Evolutionary conservation across 2,113 vertebrate genomes (phyloP).

Genomic region (Meles meles): DNA sequence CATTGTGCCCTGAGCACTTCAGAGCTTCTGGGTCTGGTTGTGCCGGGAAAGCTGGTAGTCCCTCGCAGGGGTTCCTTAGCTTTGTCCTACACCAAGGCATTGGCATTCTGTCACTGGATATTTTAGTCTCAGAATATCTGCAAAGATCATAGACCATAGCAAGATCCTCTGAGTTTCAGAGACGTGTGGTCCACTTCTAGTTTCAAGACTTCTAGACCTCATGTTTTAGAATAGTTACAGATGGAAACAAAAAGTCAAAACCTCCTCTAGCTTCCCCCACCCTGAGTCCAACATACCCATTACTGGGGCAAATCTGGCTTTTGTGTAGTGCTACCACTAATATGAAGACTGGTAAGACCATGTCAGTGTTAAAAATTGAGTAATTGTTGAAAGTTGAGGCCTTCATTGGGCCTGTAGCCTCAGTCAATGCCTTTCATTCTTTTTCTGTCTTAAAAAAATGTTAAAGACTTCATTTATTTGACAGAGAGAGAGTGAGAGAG

Average conservation of each 20-base stretch:
- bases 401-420: neutral
- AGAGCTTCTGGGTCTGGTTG: neutral
- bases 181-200: neutral
- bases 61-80: neutral
- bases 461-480: neutral
- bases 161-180: neutral
- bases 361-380: neutral
- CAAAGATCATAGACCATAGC: neutral
- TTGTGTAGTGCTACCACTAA: neutral
- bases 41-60: neutral
- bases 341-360: neutral
- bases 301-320: neutral
- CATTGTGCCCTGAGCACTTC: neutral
- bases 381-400: neutral
- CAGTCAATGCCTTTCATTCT: neutral
- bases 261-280: neutral
- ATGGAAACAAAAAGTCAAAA: neutral
- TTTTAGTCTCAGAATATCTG: neutral
- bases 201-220: neutral
- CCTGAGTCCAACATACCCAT: neutral
- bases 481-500: no score
- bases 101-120: neutral
- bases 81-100: neutral
- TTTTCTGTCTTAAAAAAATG: neutral
- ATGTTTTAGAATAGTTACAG: neutral